Percentiles rank a stretch among this genome's conserved stretches.
Evolutionary conservation across 2,797 vertebrate genomes (phyloP).

Genomic region (Darevskia mixta): DNA sequence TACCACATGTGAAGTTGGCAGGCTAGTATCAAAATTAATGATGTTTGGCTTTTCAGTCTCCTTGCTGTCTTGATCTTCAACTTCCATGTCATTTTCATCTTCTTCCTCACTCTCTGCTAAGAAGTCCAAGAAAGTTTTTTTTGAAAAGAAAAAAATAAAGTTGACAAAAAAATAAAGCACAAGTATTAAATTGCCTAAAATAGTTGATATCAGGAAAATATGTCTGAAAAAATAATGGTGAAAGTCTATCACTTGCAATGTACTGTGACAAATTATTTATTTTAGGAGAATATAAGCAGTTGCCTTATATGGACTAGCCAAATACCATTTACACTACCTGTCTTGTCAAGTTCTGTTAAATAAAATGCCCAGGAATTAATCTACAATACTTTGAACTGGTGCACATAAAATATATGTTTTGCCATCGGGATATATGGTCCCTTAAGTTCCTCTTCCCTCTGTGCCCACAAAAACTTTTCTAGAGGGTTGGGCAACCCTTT

Average conservation of each 20-base stretch:
- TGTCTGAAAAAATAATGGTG: neutral
- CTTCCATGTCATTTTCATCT: slow-evolving; percentile 92
- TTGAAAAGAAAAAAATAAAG: neutral
- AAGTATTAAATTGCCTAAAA: neutral
- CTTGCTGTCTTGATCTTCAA: slow-evolving; percentile 91
- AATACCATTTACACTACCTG: neutral
- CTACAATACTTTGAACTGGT: too few relatives aligned
- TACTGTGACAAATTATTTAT: neutral
- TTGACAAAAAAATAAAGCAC: neutral
- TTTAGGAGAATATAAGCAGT: neutral
- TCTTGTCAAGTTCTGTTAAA: neutral
- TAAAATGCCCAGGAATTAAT: neutral
- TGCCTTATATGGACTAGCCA: neutral
- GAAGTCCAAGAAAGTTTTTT: slow-evolving; percentile 41
- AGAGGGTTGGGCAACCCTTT: too few relatives aligned
- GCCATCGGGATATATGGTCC: too few relatives aligned
- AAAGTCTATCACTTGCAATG: neutral
- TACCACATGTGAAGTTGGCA: slow-evolving; percentile 95
- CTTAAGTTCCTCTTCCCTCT: too few relatives aligned
- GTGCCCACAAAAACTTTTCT: too few relatives aligned
- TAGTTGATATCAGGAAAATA: neutral
- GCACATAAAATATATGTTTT: too few relatives aligned
- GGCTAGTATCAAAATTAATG: slow-evolving; percentile 97
- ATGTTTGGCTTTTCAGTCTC: slow-evolving; percentile 87
- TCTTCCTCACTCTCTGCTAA: slow-evolving; percentile 89